Conservation (phyloP, 2,888 invertebrate species). For the Trachelus tabidus region DNA sequence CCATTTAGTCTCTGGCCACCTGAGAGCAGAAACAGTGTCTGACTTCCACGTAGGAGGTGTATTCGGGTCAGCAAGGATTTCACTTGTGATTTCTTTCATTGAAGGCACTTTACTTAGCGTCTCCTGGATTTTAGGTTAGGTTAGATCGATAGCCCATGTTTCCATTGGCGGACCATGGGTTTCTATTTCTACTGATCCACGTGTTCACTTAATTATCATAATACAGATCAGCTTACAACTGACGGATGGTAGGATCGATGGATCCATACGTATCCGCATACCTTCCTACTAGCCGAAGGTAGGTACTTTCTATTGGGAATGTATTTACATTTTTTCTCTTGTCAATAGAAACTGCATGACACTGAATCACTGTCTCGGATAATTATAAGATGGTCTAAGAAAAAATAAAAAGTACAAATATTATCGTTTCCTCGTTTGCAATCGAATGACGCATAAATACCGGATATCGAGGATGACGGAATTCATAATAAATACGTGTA, state of each 20-base stretch:
- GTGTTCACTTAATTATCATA: background rate
- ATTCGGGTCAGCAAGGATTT: slow-evolving; percentile 8
- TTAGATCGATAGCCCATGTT: background rate
- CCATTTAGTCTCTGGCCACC: background rate
- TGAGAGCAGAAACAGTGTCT: background rate
- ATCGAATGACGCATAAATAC: background rate
- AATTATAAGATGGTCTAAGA: background rate
- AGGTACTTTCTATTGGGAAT: background rate
- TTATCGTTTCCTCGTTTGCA: background rate
- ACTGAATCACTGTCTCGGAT: background rate
- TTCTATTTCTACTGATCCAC: background rate
- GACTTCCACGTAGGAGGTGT: background rate
- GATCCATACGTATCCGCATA: background rate
- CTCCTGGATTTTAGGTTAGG: background rate
- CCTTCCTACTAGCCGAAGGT: background rate
- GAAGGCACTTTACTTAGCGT: background rate
- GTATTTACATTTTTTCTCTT: background rate
- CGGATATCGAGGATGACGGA: background rate
- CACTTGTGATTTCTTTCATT: slow-evolving; percentile 11
- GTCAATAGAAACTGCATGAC: background rate
- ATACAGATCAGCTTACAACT: background rate
- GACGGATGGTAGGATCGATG: background rate
- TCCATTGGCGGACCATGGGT: background rate
- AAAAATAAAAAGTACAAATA: background rate
- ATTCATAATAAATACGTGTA: background rate